Conservation (phyloP, 2,113 vertebrate species). For the Uria aalge region DNA sequence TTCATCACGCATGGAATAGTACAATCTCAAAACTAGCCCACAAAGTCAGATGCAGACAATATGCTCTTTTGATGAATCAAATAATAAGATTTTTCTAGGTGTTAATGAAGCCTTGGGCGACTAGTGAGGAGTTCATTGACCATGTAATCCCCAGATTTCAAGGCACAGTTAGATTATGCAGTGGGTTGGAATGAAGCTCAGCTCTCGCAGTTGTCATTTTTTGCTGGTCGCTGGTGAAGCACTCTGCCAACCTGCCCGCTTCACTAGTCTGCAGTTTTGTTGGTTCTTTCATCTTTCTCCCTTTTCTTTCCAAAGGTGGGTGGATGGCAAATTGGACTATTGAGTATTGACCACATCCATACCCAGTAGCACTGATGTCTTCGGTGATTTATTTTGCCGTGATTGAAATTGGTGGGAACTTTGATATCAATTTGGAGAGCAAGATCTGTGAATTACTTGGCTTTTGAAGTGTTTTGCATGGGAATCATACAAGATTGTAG, state of each 20-base stretch:
- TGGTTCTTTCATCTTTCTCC: neutral
- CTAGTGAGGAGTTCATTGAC: neutral
- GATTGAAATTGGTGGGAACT: neutral
- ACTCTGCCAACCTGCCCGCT: neutral
- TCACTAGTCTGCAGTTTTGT: neutral
- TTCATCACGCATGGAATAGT: neutral
- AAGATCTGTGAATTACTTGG: conserved; percentile 8
- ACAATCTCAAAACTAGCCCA: neutral
- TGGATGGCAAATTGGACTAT: neutral
- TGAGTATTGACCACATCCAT: neutral
- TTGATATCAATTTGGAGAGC: neutral
- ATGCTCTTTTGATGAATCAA: neutral
- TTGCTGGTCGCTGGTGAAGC: neutral
- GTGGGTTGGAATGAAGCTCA: neutral
- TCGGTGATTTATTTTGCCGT: neutral
- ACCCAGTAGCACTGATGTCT: neutral
- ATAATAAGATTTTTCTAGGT: neutral
- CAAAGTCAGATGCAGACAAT: neutral
- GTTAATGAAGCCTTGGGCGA: neutral
- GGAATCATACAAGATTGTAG: neutral
- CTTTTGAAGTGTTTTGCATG: conserved; percentile 50
- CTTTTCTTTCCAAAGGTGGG: neutral
- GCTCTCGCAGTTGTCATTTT: neutral
- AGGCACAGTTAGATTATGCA: neutral
- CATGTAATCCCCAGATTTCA: neutral